These are phyloP conservation scores for Temnothorax rugatulus DNA, from an alignment of 2,888 invertebrate genomes.

Conservation along the genomic window DNA sequence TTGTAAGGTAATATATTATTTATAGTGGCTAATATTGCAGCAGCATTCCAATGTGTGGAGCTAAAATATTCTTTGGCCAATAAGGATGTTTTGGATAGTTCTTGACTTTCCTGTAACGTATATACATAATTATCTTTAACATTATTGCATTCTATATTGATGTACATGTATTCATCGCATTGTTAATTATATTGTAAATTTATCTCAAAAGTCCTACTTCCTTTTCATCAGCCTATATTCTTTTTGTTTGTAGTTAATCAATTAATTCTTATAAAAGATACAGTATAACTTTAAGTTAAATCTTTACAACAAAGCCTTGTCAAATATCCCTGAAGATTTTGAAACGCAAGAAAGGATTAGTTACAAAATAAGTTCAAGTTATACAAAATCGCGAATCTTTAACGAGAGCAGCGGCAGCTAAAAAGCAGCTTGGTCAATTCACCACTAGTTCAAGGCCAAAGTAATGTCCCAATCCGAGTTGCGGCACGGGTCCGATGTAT, in stretches of 20 bases:
- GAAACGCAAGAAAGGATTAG: neutral
- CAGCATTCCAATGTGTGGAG: constrained; percentile 69
- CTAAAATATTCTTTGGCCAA: constrained; percentile 74
- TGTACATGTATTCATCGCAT: neutral
- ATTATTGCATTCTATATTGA: neutral
- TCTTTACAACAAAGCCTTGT: neutral
- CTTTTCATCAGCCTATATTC: no score
- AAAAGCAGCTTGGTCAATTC: constrained; percentile 73
- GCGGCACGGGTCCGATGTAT: constrained; percentile 87
- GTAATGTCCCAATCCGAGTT: constrained; percentile 87
- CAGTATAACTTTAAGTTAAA: neutral
- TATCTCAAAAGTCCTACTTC: neutral
- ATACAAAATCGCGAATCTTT: neutral
- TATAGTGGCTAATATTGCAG: constrained; percentile 74
- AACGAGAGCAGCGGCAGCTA: neutral
- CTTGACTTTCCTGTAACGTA: constrained; percentile 72
- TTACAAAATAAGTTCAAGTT: no score
- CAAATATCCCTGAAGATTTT: neutral
- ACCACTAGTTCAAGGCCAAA: constrained; percentile 88
- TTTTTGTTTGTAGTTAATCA: no score
- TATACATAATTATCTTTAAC: constrained; percentile 8
- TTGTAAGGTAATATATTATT: constrained; percentile 77
- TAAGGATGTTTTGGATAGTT: constrained; percentile 66
- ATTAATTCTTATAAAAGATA: no score
- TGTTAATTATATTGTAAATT: neutral